Conservation (phyloP, 2,797 vertebrate species). For the Darevskia nairensis region DNA sequence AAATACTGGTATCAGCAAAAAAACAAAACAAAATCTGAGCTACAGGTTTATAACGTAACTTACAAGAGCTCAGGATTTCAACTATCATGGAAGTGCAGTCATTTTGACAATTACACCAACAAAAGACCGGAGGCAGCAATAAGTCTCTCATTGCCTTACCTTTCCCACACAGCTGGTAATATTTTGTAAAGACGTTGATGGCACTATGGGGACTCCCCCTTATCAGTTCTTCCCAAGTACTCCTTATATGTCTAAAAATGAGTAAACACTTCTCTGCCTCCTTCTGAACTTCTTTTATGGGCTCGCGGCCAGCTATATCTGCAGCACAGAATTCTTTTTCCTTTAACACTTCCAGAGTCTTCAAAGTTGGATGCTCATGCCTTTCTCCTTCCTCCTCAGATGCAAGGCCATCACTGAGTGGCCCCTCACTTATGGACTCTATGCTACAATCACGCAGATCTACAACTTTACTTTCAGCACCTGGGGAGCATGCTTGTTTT, state of each 20-base stretch:
- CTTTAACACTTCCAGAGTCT: slow-evolving; percentile 73
- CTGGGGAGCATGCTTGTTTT: slow-evolving; percentile 59
- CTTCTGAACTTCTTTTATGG: slow-evolving; percentile 88
- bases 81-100: background rate
- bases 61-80: background rate
- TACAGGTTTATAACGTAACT: background rate
- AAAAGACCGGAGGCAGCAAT: background rate
- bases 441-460: slow-evolving; percentile 80
- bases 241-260: slow-evolving; percentile 72
- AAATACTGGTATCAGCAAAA: background rate
- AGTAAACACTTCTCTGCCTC: slow-evolving; percentile 86
- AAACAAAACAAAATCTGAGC: background rate
- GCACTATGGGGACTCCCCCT: slow-evolving; percentile 95
- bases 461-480: slow-evolving; percentile 64
- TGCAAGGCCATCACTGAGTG: slow-evolving; percentile 89
- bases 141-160: slow-evolving; percentile 76
- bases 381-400: slow-evolving; percentile 81
- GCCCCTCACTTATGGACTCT: slow-evolving; percentile 92
- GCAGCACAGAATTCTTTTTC: slow-evolving; percentile 78
- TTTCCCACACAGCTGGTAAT: slow-evolving; percentile 83
- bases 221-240: slow-evolving; percentile 89
- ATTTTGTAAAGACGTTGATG: slow-evolving; percentile 95
- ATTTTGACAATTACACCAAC: background rate
- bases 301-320: slow-evolving; percentile 78
- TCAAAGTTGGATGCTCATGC: slow-evolving; percentile 57